Conservation (phyloP, 2,888 invertebrate genomes). For the Melanostoma mellinum region DNA sequence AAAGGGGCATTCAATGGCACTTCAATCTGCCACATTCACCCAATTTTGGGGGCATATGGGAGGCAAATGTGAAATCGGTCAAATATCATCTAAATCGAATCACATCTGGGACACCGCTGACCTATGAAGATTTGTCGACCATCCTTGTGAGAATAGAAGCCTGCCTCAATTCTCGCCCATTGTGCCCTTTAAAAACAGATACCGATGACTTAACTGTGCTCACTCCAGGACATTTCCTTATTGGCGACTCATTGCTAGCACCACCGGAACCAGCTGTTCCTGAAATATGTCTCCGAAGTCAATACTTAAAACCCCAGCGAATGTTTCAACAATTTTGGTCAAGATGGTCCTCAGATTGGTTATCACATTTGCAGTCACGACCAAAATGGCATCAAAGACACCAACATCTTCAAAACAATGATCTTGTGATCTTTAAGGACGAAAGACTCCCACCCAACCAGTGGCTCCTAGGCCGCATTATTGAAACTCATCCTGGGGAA, state of each 20-base stretch:
- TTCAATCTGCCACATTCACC: conserved; percentile 45
- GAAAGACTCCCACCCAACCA: conserved; percentile 48
- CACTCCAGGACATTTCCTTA: conserved; percentile 31
- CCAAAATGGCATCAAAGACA: conserved; percentile 54
- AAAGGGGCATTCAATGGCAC: conserved; percentile 37
- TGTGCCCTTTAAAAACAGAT: conserved; percentile 23
- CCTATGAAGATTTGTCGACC: conserved; percentile 31
- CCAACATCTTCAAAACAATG: conserved; percentile 40
- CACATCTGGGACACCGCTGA: conserved; percentile 18
- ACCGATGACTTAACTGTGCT: conserved; percentile 16
- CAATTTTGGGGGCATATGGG: conserved; percentile 46
- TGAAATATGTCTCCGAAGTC: conserved; percentile 2
- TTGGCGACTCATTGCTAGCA: conserved; percentile 22
- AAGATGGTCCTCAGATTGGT: conserved; percentile 59
- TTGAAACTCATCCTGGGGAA: conserved; percentile 57
- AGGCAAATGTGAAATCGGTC: conserved; percentile 43
- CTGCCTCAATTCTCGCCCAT: conserved; percentile 29
- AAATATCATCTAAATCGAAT: conserved; percentile 30
- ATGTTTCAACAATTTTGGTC: conserved; percentile 57
- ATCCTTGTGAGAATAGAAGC: conserved; percentile 38
- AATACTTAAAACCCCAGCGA: conserved; percentile 39
- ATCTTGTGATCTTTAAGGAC: conserved; percentile 57
- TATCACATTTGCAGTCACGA: conserved; percentile 64
- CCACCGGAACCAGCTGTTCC: conserved; percentile 20
- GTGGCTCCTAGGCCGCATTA: conserved; percentile 53